Evolutionary conservation across 2,797 vertebrate species (phyloP).

Genomic region (Delichon dasypus): DNA sequence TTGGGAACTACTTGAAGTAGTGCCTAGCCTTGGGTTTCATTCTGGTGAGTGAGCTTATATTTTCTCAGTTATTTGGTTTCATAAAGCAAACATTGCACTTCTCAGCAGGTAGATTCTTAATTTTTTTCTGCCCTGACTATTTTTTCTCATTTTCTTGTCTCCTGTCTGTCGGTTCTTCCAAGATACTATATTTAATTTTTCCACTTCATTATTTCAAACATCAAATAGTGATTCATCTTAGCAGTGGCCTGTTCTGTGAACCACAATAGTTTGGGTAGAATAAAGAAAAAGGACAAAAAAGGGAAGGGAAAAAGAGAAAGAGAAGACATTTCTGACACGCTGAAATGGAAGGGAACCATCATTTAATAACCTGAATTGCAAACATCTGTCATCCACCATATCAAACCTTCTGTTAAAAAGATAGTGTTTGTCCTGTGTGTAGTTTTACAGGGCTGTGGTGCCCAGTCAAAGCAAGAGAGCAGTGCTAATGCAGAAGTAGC

Average conservation of each 20-base stretch:
- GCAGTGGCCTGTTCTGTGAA: slow-evolving; percentile 70
- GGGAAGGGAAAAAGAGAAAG: not conserved
- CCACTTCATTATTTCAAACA: slow-evolving; percentile 70
- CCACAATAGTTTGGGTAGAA: slow-evolving; percentile 71
- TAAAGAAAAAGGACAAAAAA: slow-evolving; percentile 47
- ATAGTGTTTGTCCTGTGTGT: slow-evolving; percentile 63
- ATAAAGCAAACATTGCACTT: slow-evolving; percentile 33
- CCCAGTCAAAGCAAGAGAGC: slow-evolving; percentile 48
- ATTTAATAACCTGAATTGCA: slow-evolving; percentile 74
- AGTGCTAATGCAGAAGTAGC: slow-evolving; percentile 47
- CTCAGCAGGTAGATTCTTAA: slow-evolving; percentile 42
- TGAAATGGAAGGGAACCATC: slow-evolving; percentile 72
- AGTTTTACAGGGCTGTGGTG: slow-evolving; percentile 47
- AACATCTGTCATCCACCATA: slow-evolving; percentile 69
- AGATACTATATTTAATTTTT: slow-evolving; percentile 65
- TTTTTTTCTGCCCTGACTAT: not conserved
- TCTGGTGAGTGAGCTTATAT: not conserved
- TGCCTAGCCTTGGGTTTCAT: slow-evolving; percentile 30
- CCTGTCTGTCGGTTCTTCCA: slow-evolving; percentile 17
- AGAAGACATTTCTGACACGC: slow-evolving; percentile 26
- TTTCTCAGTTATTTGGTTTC: slow-evolving; percentile 37
- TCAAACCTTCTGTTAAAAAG: slow-evolving; percentile 69
- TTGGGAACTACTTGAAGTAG: slow-evolving; percentile 21
- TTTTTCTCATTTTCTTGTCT: slow-evolving; percentile 24
- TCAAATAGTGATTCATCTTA: slow-evolving; percentile 71